Conservation (phyloP, 2,113 vertebrate species). For the Galeopterus variegatus region DNA sequence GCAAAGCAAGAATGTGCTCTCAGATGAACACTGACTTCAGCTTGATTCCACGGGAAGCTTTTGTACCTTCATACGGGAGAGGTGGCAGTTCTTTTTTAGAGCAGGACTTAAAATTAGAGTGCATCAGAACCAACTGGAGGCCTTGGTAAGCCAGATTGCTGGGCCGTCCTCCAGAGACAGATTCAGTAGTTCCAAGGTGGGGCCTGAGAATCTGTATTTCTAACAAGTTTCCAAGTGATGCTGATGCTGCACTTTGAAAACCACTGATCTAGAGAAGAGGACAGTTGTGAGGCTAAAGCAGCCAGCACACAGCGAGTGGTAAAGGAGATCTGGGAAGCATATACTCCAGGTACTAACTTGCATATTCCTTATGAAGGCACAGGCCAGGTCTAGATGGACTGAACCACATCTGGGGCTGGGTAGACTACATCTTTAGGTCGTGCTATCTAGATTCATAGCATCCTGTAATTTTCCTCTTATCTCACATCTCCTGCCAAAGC, state of each 20-base stretch:
- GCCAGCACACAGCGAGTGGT: not conserved
- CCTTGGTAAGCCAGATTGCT: conserved; percentile 21
- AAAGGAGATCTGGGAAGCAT: not conserved
- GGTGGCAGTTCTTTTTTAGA: not conserved
- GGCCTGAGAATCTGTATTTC: conserved; percentile 37
- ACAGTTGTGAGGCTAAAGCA: not conserved
- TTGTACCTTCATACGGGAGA: not conserved
- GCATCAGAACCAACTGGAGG: not conserved
- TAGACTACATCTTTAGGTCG: not conserved
- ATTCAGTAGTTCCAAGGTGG: not conserved
- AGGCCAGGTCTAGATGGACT: not conserved
- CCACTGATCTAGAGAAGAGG: not conserved
- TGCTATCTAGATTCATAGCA: not conserved
- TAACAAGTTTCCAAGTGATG: not conserved
- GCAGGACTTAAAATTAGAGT: not conserved
- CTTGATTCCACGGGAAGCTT: not conserved
- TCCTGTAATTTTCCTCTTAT: not conserved
- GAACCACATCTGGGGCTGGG: not conserved
- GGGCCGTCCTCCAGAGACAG: not conserved
- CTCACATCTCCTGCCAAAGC: not conserved
- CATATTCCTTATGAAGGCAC: not conserved
- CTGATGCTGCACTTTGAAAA: not conserved
- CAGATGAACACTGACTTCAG: not conserved
- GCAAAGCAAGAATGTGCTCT: not conserved
- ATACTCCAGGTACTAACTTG: no score